Evolutionary conservation across 2,797 vertebrate genomes (phyloP).

Genomic region (Lutjanus argentimaculatus): DNA sequence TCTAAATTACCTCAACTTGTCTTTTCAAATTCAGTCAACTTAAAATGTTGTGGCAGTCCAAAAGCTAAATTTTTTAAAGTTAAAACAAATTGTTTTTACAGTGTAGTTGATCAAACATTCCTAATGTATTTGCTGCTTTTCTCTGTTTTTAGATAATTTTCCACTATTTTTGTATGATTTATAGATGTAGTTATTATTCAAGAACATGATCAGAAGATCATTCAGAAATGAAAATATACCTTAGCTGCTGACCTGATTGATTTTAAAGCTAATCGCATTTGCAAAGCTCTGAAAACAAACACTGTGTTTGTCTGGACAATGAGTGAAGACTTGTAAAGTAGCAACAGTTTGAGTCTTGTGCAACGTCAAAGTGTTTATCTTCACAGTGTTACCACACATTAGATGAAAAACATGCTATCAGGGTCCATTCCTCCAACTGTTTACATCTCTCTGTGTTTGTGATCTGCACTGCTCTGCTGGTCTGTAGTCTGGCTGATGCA

Average conservation of each 20-base stretch:
- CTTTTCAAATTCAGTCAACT: no score
- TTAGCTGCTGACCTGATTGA: neutral
- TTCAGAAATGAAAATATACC: neutral
- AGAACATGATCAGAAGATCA: neutral
- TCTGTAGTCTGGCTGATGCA: conserved; percentile 57
- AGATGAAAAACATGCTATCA: conserved; percentile 54
- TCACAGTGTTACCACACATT: conserved; percentile 21
- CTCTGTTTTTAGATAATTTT: no score
- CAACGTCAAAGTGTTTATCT: conserved; percentile 30
- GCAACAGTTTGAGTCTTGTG: neutral
- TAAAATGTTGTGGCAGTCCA: no score
- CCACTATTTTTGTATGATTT: no score
- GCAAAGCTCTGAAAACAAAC: neutral
- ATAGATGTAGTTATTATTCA: no score
- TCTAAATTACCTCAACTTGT: no score
- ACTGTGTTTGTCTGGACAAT: neutral
- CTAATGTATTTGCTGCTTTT: no score
- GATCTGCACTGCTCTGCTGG: conserved; percentile 30
- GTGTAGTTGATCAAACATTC: no score
- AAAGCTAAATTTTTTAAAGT: no score
- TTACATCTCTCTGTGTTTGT: conserved; percentile 62
- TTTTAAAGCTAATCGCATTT: neutral
- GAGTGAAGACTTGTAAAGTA: neutral
- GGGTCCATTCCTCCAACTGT: conserved; percentile 44
- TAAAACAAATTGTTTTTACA: no score